Base-by-base conservation (phyloP, 2,113 vertebrate species). In the Gymnogyps californianus region DNA sequence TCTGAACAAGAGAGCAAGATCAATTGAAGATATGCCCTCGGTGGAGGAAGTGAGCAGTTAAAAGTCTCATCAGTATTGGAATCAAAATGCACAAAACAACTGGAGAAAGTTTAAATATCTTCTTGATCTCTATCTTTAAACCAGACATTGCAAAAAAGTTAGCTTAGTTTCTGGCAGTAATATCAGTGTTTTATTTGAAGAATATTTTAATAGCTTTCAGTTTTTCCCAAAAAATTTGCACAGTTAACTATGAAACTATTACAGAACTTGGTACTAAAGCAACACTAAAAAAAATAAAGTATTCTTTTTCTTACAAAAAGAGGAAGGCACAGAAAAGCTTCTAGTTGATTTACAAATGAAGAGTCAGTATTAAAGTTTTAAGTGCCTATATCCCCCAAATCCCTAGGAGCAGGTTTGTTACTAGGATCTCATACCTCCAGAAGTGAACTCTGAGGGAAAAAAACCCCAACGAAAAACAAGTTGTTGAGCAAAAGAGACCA, bases 221-320 rank as follows among this genome's bases (percentile, higher is more conserved):
- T 22, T 36, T 15, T 13, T 5, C 2, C 10, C 4, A 2, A 1
- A 2, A 71, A 17, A 38, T 18, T 54, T 83, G 4, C 12, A 34
- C 18, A 54, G 15, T 16, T 65, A 88, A 26, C 34, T 22, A 34
- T 79, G 16, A 88, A 52, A 66, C 13, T 58, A 13, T 57, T 57
- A 26, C 2, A 57, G 31, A 83, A 52, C 29, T 54, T 57, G 4
- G 5, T 47, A 44, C 22, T 80, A 38, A 95, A 58, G 1, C 6
- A 22, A n/a, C 18, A 64, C 3, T 31, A n/a, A 49, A 91, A 75
- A 24, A 25, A 4, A 1, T 10, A 42, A 7, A 19, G 14, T 5
- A 7, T 11, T 13, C 0, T 4, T 83, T 64, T 72, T 61, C 19
- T 83, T 65, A 16, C 3, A 38, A 44, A 49, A 83, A 75, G 19